These are phyloP conservation scores for Cheirogaleus medius DNA, from an alignment of 2,113 vertebrate genomes.

Conservation along the genomic window DNA sequence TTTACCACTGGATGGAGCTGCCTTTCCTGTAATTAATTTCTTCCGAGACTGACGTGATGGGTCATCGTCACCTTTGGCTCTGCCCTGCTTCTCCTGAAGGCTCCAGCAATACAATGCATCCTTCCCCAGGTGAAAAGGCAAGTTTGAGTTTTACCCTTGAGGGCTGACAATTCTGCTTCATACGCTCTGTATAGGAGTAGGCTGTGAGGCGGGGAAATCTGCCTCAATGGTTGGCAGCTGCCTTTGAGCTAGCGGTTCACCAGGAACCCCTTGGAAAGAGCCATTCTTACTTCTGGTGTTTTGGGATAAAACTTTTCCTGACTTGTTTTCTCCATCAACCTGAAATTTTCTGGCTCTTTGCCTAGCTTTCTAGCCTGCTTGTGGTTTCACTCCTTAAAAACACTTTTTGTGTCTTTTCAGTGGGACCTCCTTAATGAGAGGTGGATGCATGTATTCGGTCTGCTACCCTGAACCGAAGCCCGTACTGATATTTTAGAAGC, in stretches of 20 bases:
- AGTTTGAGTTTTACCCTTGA: background rate
- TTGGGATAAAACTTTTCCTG: background rate
- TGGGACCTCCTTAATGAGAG: background rate
- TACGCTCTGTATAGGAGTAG: background rate
- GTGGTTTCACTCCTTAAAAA: background rate
- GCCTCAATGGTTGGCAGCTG: background rate
- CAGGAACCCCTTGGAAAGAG: background rate
- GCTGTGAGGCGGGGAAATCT: background rate
- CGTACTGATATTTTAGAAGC: background rate
- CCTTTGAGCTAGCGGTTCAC: background rate
- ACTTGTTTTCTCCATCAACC: background rate
- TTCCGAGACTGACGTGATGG: background rate
- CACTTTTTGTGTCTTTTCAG: background rate
- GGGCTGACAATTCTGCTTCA: background rate
- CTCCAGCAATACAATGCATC: background rate
- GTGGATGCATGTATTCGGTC: too few relatives aligned
- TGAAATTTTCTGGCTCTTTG: background rate
- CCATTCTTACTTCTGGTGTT: background rate
- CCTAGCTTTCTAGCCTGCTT: background rate
- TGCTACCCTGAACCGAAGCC: background rate
- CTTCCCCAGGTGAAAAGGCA: background rate
- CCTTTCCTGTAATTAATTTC: slow-evolving; percentile 32
- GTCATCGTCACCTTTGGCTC: background rate
- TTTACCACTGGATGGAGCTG: slow-evolving; percentile 50
- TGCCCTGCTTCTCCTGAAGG: background rate